A percentile compares a stretch with the other conserved stretches of the same genome.
phyloP scores from a whole-genome alignment of 2,888 invertebrate genomes.

The Osedax frankpressi region DNA sequence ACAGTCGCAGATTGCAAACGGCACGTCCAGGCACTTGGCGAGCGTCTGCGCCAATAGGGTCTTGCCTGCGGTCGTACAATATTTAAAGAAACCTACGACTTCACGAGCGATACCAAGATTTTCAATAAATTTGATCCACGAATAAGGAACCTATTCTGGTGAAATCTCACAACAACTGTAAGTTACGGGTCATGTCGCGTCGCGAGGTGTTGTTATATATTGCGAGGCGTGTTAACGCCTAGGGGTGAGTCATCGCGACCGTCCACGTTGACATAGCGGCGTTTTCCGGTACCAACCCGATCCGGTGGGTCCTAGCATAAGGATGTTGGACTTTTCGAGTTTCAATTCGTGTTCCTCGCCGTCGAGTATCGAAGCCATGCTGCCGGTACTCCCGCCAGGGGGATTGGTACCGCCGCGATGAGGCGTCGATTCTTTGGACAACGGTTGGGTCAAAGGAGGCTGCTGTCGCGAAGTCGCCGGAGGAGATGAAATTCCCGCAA shows the following conservation, averaged over 20 bases:
- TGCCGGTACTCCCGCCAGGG: neutral
- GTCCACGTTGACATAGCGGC: too few species aligned
- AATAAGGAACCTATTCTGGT: too few species aligned
- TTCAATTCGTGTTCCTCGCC: slow-evolving; percentile 32
- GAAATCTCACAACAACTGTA: too few species aligned
- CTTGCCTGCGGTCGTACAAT: too few species aligned
- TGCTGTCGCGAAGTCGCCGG: slow-evolving; percentile 47
- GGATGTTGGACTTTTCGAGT: slow-evolving; percentile 85
- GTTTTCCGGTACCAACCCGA: slow-evolving; percentile 52
- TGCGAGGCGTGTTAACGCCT: neutral
- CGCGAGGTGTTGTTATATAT: too few species aligned
- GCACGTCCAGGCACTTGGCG: slow-evolving; percentile 91
- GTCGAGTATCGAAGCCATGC: slow-evolving; percentile 29
- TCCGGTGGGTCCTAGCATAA: slow-evolving; percentile 89
- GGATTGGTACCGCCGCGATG: neutral
- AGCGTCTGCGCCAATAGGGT: slow-evolving; percentile 92
- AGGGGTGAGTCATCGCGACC: neutral
- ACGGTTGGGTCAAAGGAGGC: slow-evolving; percentile 24
- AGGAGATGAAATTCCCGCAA: slow-evolving; percentile 66
- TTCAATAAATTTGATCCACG: too few species aligned
- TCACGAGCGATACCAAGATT: too few species aligned
- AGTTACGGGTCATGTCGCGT: too few species aligned
- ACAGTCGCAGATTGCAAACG: slow-evolving; percentile 97
- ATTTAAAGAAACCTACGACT: too few species aligned
- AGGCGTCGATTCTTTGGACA: slow-evolving; percentile 28